Evolutionary conservation across 2,888 invertebrate genomes (phyloP).

Genomic region (Drosophila trichaetosa): DNA sequence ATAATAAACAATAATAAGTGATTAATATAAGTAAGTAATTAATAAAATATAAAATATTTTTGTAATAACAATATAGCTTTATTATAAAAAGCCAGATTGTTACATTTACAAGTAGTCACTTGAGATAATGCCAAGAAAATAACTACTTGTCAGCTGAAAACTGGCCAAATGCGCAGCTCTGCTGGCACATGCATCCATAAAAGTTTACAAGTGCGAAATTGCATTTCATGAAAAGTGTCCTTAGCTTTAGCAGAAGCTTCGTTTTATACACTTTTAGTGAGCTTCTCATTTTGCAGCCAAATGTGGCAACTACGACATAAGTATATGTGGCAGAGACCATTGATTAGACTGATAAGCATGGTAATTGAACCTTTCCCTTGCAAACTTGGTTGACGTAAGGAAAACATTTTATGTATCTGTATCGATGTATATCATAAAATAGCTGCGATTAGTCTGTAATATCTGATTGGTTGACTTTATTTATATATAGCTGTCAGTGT

Average conservation of each 20-base stretch:
- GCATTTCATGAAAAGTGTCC: slow-evolving; percentile 79
- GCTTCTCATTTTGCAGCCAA: background rate
- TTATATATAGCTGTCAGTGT: background rate
- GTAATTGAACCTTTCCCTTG: background rate
- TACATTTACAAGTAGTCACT: background rate
- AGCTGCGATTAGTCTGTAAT: background rate
- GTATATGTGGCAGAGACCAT: background rate
- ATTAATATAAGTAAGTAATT: too few species aligned
- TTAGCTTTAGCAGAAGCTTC: slow-evolving; percentile 65
- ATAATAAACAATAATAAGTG: too few species aligned
- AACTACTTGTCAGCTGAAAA: slow-evolving; percentile 22
- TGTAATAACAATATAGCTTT: too few species aligned
- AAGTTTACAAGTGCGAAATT: slow-evolving; percentile 80
- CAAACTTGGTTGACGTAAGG: background rate
- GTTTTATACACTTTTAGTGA: slow-evolving; percentile 6
- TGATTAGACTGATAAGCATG: background rate
- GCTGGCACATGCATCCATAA: slow-evolving; percentile 62
- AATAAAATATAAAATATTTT: background rate
- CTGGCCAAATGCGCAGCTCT: slow-evolving; percentile 25
- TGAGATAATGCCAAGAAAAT: background rate
- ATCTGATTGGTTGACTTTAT: background rate
- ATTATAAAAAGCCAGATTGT: too few species aligned
- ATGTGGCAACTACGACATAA: background rate
- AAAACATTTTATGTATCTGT: background rate
- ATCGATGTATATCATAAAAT: too few species aligned